These are phyloP conservation scores for Tanytarsus gracilentus DNA, from an alignment of 2,888 invertebrate genomes.

Conservation along the genomic window DNA sequence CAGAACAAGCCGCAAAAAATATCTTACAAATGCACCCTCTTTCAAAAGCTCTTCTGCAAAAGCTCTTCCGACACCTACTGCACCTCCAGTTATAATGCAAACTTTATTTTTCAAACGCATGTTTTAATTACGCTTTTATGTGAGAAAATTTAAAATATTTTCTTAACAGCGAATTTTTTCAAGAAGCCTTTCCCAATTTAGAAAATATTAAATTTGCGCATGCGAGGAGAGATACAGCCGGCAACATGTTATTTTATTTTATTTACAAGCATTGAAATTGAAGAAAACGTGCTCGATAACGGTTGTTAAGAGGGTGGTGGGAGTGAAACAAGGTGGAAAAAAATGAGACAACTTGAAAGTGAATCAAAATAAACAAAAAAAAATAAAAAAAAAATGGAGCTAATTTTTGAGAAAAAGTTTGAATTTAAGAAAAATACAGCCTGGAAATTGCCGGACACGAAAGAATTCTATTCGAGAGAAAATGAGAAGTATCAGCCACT, in stretches of 20 bases:
- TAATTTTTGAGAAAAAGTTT: slow-evolving; percentile 13
- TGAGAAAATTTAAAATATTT: too few species aligned
- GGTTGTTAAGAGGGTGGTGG: too few species aligned
- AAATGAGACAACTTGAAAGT: not conserved
- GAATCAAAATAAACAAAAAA: slow-evolving; percentile 1
- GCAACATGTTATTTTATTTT: slow-evolving; percentile 6
- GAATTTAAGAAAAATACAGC: not conserved
- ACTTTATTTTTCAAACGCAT: slow-evolving; percentile 70
- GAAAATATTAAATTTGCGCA: too few species aligned
- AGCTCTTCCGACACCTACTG: slow-evolving; percentile 63
- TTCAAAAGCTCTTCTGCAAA: slow-evolving; percentile 61
- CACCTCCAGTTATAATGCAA: slow-evolving; percentile 63
- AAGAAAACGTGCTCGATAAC: too few species aligned
- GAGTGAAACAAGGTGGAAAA: too few species aligned
- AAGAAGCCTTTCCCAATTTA: too few species aligned
- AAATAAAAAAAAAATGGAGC: not conserved
- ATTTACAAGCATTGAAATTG: not conserved
- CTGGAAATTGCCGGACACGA: not conserved
- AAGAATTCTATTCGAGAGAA: not conserved
- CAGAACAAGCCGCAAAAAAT: not conserved
- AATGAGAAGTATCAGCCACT: not conserved
- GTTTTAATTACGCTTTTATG: too few species aligned
- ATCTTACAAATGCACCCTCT: slow-evolving; percentile 60
- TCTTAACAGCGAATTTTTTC: too few species aligned
- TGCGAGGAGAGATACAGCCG: too few species aligned